A percentile compares a stretch with the other conserved stretches of the same genome.
phyloP scores from a whole-genome alignment of 2,797 vertebrate species.

The Poecile montanus region DNA sequence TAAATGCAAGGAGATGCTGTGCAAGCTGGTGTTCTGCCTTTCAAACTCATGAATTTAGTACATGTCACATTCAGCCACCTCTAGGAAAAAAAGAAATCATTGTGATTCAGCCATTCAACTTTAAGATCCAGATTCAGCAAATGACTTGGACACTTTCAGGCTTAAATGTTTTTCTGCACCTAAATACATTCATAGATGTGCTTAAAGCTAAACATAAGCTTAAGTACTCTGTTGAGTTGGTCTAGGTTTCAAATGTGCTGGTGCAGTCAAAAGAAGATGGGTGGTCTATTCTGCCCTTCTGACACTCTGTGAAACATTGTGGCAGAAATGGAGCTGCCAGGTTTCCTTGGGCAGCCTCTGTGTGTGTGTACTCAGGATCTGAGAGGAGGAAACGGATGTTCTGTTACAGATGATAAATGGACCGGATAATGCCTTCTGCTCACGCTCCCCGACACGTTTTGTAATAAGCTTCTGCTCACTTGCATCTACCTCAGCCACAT shows the following conservation, averaged over 20 bases:
- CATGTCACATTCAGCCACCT: background rate
- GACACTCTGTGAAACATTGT: background rate
- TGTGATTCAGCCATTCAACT: background rate
- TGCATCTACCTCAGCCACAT: background rate
- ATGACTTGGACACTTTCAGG: background rate
- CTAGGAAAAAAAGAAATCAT: background rate
- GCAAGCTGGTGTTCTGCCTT: background rate
- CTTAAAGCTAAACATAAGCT: background rate
- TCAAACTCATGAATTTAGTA: background rate
- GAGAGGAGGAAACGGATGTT: background rate
- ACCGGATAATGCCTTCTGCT: fast-evolving
- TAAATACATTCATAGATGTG: background rate
- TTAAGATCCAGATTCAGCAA: background rate
- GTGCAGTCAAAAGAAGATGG: fast-evolving
- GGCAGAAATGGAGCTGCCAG: background rate
- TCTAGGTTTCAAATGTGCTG: background rate
- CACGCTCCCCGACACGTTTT: fast-evolving
- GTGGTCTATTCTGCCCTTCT: background rate
- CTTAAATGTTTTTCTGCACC: background rate
- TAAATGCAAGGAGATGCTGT: background rate
- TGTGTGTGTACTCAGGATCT: background rate
- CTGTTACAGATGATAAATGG: background rate
- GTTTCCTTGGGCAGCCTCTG: background rate
- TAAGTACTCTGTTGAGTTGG: fast-evolving
- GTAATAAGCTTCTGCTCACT: background rate